Conservation (phyloP, 2,113 vertebrate genomes). For the Scomber scombrus region DNA sequence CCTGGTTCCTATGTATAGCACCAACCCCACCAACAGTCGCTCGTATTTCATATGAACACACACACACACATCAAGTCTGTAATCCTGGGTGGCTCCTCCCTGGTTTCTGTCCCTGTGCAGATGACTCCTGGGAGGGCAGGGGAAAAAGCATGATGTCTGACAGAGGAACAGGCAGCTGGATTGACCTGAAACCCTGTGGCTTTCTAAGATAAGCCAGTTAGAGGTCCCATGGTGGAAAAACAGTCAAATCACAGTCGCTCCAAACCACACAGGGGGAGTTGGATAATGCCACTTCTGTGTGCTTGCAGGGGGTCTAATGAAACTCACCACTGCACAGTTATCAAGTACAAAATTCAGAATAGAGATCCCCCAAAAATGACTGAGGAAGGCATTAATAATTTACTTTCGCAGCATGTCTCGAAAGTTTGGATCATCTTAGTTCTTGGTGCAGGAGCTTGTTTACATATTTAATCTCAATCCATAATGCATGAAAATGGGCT, state of each 20-base stretch:
- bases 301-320: conserved; percentile 30
- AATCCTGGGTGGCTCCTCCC: conserved; percentile 17
- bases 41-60: conserved; percentile 5
- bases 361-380: conserved; percentile 25
- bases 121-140: conserved; percentile 20
- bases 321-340: conserved; percentile 20
- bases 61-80: neutral
- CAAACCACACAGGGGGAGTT: neutral
- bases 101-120: conserved; percentile 2
- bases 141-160: neutral
- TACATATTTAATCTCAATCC: conserved; percentile 72
- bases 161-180: conserved; percentile 22
- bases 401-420: conserved; percentile 39
- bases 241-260: conserved; percentile 33
- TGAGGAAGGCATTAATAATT: conserved; percentile 66
- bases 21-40: neutral
- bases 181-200: conserved; percentile 47
- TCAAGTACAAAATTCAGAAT: conserved; percentile 35
- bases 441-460: conserved; percentile 57
- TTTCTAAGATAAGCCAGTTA: conserved; percentile 59
- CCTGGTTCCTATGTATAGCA: neutral
- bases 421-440: conserved; percentile 55
- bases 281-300: conserved; percentile 24
- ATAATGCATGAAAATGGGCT: conserved; percentile 60
- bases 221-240: conserved; percentile 5